Base-by-base conservation (phyloP, 2,797 vertebrate genomes). In the Sparus aurata region DNA sequence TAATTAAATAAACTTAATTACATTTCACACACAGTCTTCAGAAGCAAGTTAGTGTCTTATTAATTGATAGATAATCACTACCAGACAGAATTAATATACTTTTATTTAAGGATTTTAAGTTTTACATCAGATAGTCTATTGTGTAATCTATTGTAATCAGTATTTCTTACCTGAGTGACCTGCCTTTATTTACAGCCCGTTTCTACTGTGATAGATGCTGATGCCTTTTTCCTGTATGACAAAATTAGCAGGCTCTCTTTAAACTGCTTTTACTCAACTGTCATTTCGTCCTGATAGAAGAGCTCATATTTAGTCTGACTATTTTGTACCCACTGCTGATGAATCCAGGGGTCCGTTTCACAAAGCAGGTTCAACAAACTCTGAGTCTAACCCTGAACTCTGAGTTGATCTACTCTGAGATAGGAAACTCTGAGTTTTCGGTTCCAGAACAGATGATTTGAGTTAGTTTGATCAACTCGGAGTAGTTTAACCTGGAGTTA, bases 81-180 rank as follows among this genome's bases (percentile, higher is more conserved):
- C 23, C 30, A 59, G 57, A 45, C 10, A 68, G 43, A 61, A 38
- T 30, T 30, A 30, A 30, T 30, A 64, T 27, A 52, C 9, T 18
- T 50, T 49, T 43, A 16, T 25, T 74, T 43, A 45, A 52, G 64
- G 15, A n/a, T n/a, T n/a, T n/a, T 63, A 43, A 10, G 43, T 41
- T 62, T 54, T 12, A 9, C 27, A 18, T 20, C 20, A 60, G 30
- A 2, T 22, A 11, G 7, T 55, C 41, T 30, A 30, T 27, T 27
- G 27, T 27, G 27, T 27, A 27, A 27, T 27, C 6, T 4, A 27
- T 3, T 18, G 58, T 58, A 41, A 62, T 77, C 41, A 41, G 34
- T 55, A 57, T 70, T 54, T 78, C 10, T 49, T 22, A 34, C 17
- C 74, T 71, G 47, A 75, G 38, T 4, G 15, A 60, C 27, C 50